phyloP scores from a whole-genome alignment of 2,888 invertebrate species.

The Alcis repandata region DNA sequence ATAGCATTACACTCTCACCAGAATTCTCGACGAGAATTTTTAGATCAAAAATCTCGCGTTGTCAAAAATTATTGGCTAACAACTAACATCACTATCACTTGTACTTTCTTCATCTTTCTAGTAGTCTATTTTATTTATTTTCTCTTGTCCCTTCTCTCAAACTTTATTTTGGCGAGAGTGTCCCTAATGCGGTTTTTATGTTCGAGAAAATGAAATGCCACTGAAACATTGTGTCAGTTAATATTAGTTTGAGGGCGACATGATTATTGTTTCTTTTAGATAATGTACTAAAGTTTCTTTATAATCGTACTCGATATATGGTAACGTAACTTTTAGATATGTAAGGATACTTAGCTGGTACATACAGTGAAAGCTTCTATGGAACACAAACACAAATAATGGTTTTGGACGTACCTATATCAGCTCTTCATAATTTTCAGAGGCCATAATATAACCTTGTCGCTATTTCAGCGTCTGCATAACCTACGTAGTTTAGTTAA shows the following conservation, averaged over 20 bases:
- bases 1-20: slow-evolving; percentile 8
- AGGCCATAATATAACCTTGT: slow-evolving; percentile 69
- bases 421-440: slow-evolving; percentile 52
- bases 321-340: slow-evolving; percentile 28
- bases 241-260: slow-evolving; percentile 1
- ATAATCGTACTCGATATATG: slow-evolving; percentile 27
- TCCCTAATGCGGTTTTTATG: background rate
- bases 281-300: slow-evolving; percentile 17
- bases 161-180: background rate
- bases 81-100: background rate
- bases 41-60: background rate
- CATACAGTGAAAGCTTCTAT: slow-evolving; percentile 23
- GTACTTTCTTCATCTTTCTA: background rate
- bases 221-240: background rate
- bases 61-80: background rate
- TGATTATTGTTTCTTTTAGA: slow-evolving; percentile 3
- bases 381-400: slow-evolving; percentile 11
- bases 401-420: slow-evolving; percentile 52
- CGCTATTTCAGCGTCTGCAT: slow-evolving; percentile 66
- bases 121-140: background rate
- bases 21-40: slow-evolving; percentile 6
- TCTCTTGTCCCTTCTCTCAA: background rate
- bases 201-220: slow-evolving; percentile 8
- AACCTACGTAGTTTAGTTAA: slow-evolving; percentile 63
- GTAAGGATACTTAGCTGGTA: slow-evolving; percentile 26